Evolutionary conservation across 1,140 invertebrate species (phyloP), one percentile per base, ranked within the genome.

Genomic region (Zaprionus nigranus): DNA sequence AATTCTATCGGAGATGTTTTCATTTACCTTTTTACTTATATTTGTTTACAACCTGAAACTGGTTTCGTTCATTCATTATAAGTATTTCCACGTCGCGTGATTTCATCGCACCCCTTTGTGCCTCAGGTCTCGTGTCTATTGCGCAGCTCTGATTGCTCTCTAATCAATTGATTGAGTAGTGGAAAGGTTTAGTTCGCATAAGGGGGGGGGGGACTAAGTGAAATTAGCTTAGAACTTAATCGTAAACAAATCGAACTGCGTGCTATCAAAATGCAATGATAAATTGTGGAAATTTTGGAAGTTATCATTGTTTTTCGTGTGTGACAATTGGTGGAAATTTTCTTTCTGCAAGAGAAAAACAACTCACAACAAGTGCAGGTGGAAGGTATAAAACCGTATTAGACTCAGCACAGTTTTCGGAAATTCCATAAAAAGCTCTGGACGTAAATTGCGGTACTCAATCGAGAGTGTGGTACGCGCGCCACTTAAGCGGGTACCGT

Each of bases 281-380:
- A 71, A 65, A 38, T 60, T 26, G 40, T 75, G 60, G 67, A 75
- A 71, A 53, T 64, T 75, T 75, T 64, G 73, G 54, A 34, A 59
- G 43, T 64, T 64, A 71, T 75, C 60, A 43, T 54, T 46, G 54
- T 26, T 64, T 56, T 40, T 54, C 24, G 20, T 5, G 7, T 1
- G 49, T 3, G 15, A 15, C 6, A 58, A 66, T 58, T 34, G 24
- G 17, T 30, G 28, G 15, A n/a, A 64, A 64, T 12, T 51, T 24
- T 49, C 43, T n/a, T n/a, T 15, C 38, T 6, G n/a, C 38, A 51
- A 20, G 40, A 6, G 2, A 5, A 28, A 36, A 58, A 58, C 54
- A 40, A 30, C 26, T n/a, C 5, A 49, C 26, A 11, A 20, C 7
- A 11, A 2, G 17, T 9, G 36, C 0, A 15, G 36, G 1, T 15